Base-by-base conservation (phyloP, 2,113 vertebrate species). In the Caloenas nicobarica region DNA sequence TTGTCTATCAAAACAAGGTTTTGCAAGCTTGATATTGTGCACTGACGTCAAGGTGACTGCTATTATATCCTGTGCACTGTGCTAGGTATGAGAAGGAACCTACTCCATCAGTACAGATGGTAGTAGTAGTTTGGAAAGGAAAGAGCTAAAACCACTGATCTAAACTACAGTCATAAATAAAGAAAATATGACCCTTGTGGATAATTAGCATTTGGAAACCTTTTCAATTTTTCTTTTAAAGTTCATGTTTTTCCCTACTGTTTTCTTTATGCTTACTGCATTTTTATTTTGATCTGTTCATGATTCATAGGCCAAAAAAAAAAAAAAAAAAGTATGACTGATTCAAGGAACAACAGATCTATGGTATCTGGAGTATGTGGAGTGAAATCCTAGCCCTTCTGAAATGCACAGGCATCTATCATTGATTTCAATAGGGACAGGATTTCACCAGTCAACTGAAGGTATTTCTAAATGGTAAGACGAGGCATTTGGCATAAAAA, bases 131-230 rank as follows among this genome's bases (percentile, higher is more conserved):
- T 57, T 31, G 46, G 58, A 88, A 86, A 77, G 36, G 6, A 86
- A 93, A 83, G 4, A 19, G 69, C 60, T 73, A 66, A 89, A 69
- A 38, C 0, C 28, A 46, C 16, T 69, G 38, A 26, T 23, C 15
- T 66, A 48, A 92, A 70, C 28, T 69, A 66, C 25, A 71, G 18
- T 8, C 29, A 79, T 40, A 84, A 84, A 83, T 29, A 81, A 72
- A 68, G 22, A 65, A 3, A 71, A 54, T 1, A 26, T 0, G 0
- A 62, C 8, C 9, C 29, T 42, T 29, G 10, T 38, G 7, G 26
- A 46, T 60, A 56, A 87, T 51, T 60, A 78, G 21, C 38, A 51
- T 19, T 46, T 0, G 73, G 23, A 74, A 66, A 84, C 40, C 3
- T n/a, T 51, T 40, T 21, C 17, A 7, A 61, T 58, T 77, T 84